Conservation (phyloP, 2,888 invertebrate genomes). For the Melinaea marsaeus region DNA sequence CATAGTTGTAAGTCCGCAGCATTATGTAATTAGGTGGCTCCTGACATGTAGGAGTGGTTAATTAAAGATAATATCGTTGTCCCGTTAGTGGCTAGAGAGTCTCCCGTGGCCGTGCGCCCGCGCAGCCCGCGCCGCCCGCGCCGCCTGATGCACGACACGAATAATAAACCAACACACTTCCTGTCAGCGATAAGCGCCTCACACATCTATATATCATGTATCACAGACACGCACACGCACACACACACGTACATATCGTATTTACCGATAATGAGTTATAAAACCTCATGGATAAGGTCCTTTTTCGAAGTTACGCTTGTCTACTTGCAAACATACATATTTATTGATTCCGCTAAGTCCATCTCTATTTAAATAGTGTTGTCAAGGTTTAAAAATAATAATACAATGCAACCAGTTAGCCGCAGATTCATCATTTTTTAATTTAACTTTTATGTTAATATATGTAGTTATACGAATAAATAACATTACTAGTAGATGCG, state of each 20-base stretch:
- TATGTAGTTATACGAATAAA: too few relatives aligned
- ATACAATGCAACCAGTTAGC: conserved; percentile 23
- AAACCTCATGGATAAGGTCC: conserved; percentile 25
- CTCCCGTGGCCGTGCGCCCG: conserved; percentile 50
- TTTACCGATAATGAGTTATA: conserved; percentile 31
- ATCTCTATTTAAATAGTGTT: conserved; percentile 33
- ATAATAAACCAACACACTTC: conserved; percentile 77
- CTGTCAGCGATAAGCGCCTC: conserved; percentile 72
- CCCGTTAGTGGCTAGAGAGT: conserved; percentile 67
- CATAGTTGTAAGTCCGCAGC: not conserved
- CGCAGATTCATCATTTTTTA: not conserved
- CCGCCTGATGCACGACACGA: conserved; percentile 73
- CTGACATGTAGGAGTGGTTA: conserved; percentile 23
- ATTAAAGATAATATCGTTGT: conserved; percentile 54
- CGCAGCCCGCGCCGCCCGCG: conserved; percentile 44
- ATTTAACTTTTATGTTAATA: too few relatives aligned
- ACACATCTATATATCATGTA: conserved; percentile 49
- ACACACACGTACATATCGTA: conserved; percentile 17
- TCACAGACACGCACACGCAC: conserved; percentile 47
- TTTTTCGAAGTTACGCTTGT: conserved; percentile 22
- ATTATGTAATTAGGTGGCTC: conserved; percentile 1
- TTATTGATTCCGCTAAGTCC: conserved; percentile 33
- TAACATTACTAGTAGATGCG: too few relatives aligned
- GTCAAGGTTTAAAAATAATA: conserved; percentile 26
- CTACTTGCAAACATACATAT: conserved; percentile 30